A percentile compares a stretch with the other conserved stretches of the same genome.
Evolutionary conservation across 2,888 invertebrate genomes (phyloP).

Genomic region (Crocallis elinguaria): DNA sequence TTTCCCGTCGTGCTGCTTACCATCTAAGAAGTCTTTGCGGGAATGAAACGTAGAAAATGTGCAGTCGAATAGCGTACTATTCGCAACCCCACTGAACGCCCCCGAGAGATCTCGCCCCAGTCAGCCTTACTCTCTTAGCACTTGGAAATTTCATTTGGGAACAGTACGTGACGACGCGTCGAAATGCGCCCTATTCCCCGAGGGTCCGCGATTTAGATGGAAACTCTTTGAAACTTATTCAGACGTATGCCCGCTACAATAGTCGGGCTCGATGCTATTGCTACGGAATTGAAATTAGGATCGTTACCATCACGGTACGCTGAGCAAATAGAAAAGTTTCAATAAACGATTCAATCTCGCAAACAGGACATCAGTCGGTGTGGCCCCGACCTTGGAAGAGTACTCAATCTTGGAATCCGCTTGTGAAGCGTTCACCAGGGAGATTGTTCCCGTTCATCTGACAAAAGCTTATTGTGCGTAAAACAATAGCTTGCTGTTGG

Average conservation of each 20-base stretch:
- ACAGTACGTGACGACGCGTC: constrained; percentile 71
- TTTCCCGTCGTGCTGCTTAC: constrained; percentile 44
- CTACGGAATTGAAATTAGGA: constrained; percentile 74
- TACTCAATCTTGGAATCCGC: constrained; percentile 44
- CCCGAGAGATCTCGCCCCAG: constrained; percentile 49
- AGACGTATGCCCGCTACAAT: constrained; percentile 60
- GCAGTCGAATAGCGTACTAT: constrained; percentile 56
- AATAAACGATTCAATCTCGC: constrained; percentile 62
- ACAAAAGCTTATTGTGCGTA: constrained; percentile 51
- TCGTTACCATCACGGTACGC: constrained; percentile 57
- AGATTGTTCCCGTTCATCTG: constrained; percentile 52
- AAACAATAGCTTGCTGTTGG: constrained; percentile 60
- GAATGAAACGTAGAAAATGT: constrained; percentile 52
- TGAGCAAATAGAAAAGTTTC: constrained; percentile 67
- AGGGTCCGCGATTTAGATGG: constrained; percentile 62
- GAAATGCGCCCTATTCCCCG: constrained; percentile 67
- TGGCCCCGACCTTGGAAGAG: constrained; percentile 54
- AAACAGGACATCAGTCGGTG: constrained; percentile 44
- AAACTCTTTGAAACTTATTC: constrained; percentile 67
- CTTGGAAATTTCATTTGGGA: constrained; percentile 78
- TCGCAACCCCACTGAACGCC: constrained; percentile 49
- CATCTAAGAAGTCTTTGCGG: constrained; percentile 41
- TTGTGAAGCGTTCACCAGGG: constrained; percentile 44
- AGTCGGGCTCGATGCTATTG: constrained; percentile 65
- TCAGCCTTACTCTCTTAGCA: constrained; percentile 60